Evolutionary conservation across 2,113 vertebrate genomes (phyloP), one percentile per base, ranked within the genome.

Genomic region (Gopherus evgoodei): DNA sequence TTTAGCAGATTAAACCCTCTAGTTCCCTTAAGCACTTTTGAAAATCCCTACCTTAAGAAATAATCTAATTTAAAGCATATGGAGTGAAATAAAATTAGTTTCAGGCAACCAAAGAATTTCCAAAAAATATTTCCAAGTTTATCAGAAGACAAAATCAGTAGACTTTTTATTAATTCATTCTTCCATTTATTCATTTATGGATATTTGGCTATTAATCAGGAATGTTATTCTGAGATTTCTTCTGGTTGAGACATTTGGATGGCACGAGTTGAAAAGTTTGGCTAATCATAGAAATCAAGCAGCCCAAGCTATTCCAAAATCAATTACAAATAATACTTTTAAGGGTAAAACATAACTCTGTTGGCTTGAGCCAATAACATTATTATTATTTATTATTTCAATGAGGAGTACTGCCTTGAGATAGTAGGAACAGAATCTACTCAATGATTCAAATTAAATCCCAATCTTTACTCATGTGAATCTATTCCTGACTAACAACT

Each of bases 31-130:
- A 65, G 16, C 1, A 29, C 82, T 2, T 82, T 88, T 49, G 5
- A 93, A 87, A 90, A 0, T 54, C 53, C 6, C 31, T 83, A 0
- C 38, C 6, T 14, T 27, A 83, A 12, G 0, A 1, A 0, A 0
- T 1, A 54, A 42, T n/a, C 5, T 22, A 86, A 65, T 54, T 92
- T 82, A 82, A 53, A 2, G 2, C 11, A 38, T 31, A 53, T 0
- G 0, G 8, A 14, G 14, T 19, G 44, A 84, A 79, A 1, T 0
- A 69, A 2, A 2, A 9, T 6, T 69, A 1, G 0, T 50, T 92
- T 95, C 44, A 88, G 2, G 19, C 3, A 75, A 3, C 3, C 2
- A 8, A 27, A 80, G 3, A 84, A 22, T 81, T 78, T 92, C 22
- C 72, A 27, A 62, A 62, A n/a, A 62, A n/a, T 72, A 2, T 75